Conservation (phyloP, 2,113 vertebrate genomes). For the Lutjanus erythropterus region DNA sequence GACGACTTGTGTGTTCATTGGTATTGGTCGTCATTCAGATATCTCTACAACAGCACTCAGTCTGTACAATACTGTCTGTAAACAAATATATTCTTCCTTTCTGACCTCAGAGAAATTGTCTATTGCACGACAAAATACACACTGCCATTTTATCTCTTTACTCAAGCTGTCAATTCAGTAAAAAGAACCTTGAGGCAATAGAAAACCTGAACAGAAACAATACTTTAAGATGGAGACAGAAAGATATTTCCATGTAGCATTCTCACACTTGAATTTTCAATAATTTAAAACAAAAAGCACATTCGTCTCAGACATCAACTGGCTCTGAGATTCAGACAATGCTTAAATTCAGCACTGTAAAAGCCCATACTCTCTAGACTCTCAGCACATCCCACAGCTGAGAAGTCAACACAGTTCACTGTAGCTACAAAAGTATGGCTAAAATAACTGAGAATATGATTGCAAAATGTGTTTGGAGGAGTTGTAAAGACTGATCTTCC, state of each 20-base stretch:
- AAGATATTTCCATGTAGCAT: background rate
- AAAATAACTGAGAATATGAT: background rate
- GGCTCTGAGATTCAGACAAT: background rate
- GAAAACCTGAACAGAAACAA: background rate
- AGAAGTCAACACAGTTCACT: background rate
- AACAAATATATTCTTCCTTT: slow-evolving; percentile 21
- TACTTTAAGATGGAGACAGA: background rate
- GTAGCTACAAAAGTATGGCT: background rate
- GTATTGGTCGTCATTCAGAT: slow-evolving; percentile 12
- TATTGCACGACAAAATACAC: background rate
- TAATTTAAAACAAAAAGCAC: background rate
- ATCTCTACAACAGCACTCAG: slow-evolving; percentile 26
- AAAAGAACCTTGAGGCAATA: background rate
- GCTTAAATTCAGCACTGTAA: background rate
- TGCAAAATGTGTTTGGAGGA: background rate
- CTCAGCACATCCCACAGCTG: background rate
- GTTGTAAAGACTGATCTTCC: slow-evolving; percentile 8
- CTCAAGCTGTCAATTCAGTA: background rate
- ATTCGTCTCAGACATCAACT: background rate
- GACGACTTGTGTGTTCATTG: slow-evolving; percentile 23
- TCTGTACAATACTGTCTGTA: background rate
- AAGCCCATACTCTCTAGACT: background rate
- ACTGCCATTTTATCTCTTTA: background rate
- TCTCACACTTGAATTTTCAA: background rate
- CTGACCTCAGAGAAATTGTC: background rate